Percentiles rank a stretch among this genome's conserved stretches.
phyloP scores from a whole-genome alignment of 2,797 vertebrate species.

The Rallus crepitans region DNA sequence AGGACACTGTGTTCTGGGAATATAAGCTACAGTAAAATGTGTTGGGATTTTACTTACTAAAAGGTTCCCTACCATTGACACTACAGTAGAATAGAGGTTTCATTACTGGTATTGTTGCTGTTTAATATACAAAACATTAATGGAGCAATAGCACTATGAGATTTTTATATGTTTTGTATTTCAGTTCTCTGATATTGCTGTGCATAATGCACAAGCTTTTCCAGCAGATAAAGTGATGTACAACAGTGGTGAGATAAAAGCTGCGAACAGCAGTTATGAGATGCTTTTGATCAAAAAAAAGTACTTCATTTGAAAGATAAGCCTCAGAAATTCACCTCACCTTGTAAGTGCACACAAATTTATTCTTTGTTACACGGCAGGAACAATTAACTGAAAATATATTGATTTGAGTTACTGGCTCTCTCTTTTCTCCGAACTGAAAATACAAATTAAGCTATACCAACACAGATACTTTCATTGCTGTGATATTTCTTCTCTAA shows the following conservation, averaged over 20 bases:
- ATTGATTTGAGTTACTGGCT: not conserved
- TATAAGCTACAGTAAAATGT: not conserved
- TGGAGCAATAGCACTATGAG: not conserved
- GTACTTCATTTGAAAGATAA: constrained; percentile 39
- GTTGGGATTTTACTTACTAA: not conserved
- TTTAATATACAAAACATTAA: constrained; percentile 13
- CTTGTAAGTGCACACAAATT: constrained; percentile 1
- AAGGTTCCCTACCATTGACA: not conserved
- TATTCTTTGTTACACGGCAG: constrained; percentile 2
- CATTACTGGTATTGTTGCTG: not conserved
- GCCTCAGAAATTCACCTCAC: constrained; percentile 9
- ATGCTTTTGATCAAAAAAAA: constrained; percentile 52
- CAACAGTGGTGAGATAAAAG: not conserved
- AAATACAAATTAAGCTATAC: constrained; percentile 21
- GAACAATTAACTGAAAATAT: constrained; percentile 27
- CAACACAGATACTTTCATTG: not conserved
- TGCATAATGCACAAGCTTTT: not conserved
- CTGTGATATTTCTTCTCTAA: constrained; percentile 18
- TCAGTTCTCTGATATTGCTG: not conserved
- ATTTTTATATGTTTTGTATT: constrained; percentile 22
- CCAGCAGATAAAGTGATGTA: constrained; percentile 5
- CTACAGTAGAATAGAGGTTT: not conserved
- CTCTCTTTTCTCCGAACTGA: not conserved
- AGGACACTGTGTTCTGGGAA: not conserved
- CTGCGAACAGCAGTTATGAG: constrained; percentile 33